Conservation (phyloP, 2,113 vertebrate species). For the Lophotis ruficrista region DNA sequence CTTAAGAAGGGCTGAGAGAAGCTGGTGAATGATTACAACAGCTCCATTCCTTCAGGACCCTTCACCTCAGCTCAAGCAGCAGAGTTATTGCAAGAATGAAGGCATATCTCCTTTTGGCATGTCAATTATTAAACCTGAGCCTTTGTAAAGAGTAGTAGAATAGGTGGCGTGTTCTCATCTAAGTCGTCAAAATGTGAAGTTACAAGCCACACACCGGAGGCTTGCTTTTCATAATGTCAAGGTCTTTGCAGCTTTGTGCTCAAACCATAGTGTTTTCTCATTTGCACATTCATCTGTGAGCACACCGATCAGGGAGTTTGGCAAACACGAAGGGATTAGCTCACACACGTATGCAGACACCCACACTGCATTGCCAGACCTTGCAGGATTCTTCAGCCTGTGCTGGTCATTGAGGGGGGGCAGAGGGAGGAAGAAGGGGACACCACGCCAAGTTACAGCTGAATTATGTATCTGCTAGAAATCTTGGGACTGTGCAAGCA, state of each 20-base stretch:
- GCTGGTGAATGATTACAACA: background rate
- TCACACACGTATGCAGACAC: accelerated
- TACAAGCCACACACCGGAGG: background rate
- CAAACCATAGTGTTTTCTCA: background rate
- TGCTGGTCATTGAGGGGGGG: background rate
- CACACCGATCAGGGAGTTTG: background rate
- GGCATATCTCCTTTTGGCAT: background rate
- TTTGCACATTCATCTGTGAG: background rate
- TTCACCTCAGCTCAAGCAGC: background rate
- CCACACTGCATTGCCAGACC: background rate
- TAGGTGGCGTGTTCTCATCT: background rate
- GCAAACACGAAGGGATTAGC: background rate
- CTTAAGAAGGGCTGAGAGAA: background rate
- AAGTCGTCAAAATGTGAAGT: background rate
- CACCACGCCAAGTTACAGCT: background rate
- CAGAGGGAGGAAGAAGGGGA: background rate
- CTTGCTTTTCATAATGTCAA: background rate
- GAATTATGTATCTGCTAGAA: background rate
- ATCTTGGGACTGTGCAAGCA: background rate
- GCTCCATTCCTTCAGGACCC: background rate
- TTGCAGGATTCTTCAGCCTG: background rate
- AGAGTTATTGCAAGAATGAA: background rate
- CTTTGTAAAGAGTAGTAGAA: background rate
- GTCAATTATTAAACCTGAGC: constrained; percentile 22
- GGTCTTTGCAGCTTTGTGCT: background rate